Evolutionary conservation across 2,888 invertebrate species (phyloP).

Genomic region (Graphium colonna): DNA sequence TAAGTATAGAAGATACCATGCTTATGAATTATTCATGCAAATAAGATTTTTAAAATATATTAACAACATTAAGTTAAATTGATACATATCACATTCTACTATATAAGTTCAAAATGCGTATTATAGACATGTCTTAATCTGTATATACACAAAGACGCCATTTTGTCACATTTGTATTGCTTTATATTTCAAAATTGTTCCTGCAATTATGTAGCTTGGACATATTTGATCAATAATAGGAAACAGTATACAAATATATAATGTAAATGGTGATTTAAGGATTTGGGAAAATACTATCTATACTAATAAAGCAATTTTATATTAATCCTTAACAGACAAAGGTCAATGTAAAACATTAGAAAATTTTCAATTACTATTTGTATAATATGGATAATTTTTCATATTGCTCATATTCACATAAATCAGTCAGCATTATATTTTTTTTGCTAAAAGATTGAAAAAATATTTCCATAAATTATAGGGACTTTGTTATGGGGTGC

Average conservation of each 20-base stretch:
- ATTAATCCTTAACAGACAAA: no score
- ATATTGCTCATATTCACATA: not conserved
- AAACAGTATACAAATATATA: no score
- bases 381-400: no score
- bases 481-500: not conserved
- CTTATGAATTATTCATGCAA: slow-evolving; percentile 22
- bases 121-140: slow-evolving; percentile 14
- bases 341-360: no score
- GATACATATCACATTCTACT: slow-evolving; percentile 26
- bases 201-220: not conserved
- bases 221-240: not conserved
- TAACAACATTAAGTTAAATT: slow-evolving; percentile 20
- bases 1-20: slow-evolving; percentile 20
- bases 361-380: no score
- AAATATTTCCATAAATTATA: not conserved
- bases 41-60: slow-evolving; percentile 24
- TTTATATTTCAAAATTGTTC: slow-evolving; percentile 1
- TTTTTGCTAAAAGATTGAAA: not conserved
- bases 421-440: not conserved
- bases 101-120: slow-evolving; percentile 20
- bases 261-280: no score
- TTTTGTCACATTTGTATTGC: slow-evolving; percentile 12
- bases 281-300: no score
- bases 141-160: slow-evolving; percentile 11
- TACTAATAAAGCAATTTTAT: no score